A percentile compares a stretch with the other conserved stretches of the same genome.
These are phyloP conservation scores for Fabriciana adippe DNA, from an alignment of 2,888 invertebrate genomes.

Conservation along the genomic window DNA sequence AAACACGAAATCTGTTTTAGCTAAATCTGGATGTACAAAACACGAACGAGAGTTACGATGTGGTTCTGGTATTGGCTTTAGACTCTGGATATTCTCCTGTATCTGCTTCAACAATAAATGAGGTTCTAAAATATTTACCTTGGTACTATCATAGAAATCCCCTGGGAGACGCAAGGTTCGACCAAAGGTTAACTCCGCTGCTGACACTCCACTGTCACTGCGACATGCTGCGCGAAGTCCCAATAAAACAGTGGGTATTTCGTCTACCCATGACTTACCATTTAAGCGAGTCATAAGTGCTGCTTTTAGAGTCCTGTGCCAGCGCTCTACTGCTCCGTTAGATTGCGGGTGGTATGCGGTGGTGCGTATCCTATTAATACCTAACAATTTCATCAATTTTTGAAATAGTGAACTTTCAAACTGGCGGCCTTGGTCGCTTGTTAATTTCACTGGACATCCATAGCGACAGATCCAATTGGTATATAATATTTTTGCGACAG, in stretches of 20 bases:
- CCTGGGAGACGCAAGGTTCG: slow-evolving; percentile 33
- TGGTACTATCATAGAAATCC: slow-evolving; percentile 25
- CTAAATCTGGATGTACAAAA: slow-evolving; percentile 15
- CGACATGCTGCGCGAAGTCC: slow-evolving; percentile 35
- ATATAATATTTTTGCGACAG: slow-evolving; percentile 38
- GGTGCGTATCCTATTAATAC: slow-evolving; percentile 35
- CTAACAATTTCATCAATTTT: slow-evolving; percentile 38
- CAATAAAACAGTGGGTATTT: slow-evolving; percentile 33
- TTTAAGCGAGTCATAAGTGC: slow-evolving; percentile 40
- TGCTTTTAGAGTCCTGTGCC: slow-evolving; percentile 42
- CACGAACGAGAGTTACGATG: slow-evolving; percentile 15
- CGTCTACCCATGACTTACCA: no score
- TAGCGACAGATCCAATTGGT: slow-evolving; percentile 38
- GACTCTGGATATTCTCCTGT: slow-evolving; percentile 4
- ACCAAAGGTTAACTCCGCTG: slow-evolving; percentile 36
- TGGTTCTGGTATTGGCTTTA: slow-evolving; percentile 15
- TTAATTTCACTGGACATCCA: slow-evolving; percentile 26
- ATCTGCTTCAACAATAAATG: not conserved
- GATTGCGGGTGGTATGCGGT: slow-evolving; percentile 42
- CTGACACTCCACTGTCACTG: slow-evolving; percentile 33
- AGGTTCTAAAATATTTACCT: not conserved
- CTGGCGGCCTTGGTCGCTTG: slow-evolving; percentile 35
- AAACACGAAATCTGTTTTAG: slow-evolving; percentile 15
- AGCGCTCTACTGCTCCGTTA: slow-evolving; percentile 42
- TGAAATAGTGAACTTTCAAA: slow-evolving; percentile 49